A percentile compares a stretch with the other conserved stretches of the same genome.
Conservation (phyloP, 1,140 invertebrate genomes). For the Sycophila sp. region DNA sequence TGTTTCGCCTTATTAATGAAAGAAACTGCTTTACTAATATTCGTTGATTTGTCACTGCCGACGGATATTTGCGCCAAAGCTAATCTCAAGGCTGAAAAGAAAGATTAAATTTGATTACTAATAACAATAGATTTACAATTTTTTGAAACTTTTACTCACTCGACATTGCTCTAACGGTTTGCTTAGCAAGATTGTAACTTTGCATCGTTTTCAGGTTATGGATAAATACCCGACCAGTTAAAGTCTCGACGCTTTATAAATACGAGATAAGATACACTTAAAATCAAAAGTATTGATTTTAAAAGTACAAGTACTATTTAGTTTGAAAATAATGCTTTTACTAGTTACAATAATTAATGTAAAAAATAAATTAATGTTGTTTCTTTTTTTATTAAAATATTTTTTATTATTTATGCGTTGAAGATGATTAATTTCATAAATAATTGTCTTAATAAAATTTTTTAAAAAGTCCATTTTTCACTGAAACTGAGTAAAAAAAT, state of each 20-base stretch:
- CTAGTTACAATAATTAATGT: background rate
- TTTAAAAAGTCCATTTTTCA: too few relatives aligned
- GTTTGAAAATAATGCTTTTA: background rate
- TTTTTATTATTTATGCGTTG: background rate
- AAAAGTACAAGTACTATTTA: too few relatives aligned
- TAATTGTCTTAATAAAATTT: background rate
- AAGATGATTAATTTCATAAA: background rate
- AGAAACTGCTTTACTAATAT: conserved; percentile 77
- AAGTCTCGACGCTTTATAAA: background rate
- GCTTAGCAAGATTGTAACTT: conserved; percentile 26
- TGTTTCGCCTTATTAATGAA: conserved; percentile 80
- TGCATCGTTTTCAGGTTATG: conserved; percentile 51
- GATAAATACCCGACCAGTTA: background rate
- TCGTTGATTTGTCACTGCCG: conserved; percentile 77
- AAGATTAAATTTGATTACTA: background rate
- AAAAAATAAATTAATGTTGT: background rate
- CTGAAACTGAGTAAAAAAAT: background rate
- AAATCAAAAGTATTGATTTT: background rate
- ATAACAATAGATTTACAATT: background rate
- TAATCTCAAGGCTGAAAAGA: conserved; percentile 64
- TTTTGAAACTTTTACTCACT: conserved; percentile 44
- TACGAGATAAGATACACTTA: background rate
- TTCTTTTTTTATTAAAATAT: conserved; percentile 21
- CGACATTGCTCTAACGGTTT: conserved; percentile 47
- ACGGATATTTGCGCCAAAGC: conserved; percentile 85